Evolutionary conservation across 23 tunicate genomes (phyloP).

Genomic region (Styela plicata): DNA sequence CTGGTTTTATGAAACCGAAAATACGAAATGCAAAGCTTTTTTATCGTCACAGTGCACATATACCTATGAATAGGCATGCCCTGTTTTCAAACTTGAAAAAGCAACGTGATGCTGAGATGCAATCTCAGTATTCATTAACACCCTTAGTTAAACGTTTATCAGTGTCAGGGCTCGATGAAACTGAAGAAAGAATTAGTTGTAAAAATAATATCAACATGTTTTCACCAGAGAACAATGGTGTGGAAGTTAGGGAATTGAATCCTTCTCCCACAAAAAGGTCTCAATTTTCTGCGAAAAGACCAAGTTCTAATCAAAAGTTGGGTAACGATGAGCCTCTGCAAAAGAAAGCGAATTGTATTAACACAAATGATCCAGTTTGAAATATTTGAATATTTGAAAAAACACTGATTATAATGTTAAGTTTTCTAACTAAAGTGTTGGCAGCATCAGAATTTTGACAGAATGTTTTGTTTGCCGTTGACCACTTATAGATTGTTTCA

Average conservation of each 20-base stretch:
- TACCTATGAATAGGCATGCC: not conserved
- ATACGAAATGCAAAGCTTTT: not conserved
- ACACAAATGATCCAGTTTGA: not conserved
- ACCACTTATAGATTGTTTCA: too few relatives aligned
- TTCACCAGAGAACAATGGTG: not conserved
- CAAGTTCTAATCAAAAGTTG: not conserved
- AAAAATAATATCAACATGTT: too few relatives aligned
- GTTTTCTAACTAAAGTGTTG: too few relatives aligned
- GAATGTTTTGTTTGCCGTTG: too few relatives aligned
- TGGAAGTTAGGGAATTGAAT: not conserved
- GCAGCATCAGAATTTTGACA: too few relatives aligned
- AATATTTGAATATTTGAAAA: too few relatives aligned
- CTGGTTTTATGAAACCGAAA: not conserved
- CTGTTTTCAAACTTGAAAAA: not conserved
- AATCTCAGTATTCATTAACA: not conserved
- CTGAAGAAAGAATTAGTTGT: not conserved
- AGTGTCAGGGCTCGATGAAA: constrained; percentile 4
- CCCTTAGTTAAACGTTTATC: constrained; percentile 24
- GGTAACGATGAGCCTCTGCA: constrained; percentile 12
- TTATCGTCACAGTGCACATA: not conserved
- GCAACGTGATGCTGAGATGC: not conserved
- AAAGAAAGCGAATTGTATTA: constrained; percentile 5
- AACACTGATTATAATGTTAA: too few relatives aligned
- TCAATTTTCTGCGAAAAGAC: not conserved
- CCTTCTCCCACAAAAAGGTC: not conserved